Evolutionary conservation across 2,888 invertebrate species (phyloP).

Genomic region (Meghimatium bilineatum): DNA sequence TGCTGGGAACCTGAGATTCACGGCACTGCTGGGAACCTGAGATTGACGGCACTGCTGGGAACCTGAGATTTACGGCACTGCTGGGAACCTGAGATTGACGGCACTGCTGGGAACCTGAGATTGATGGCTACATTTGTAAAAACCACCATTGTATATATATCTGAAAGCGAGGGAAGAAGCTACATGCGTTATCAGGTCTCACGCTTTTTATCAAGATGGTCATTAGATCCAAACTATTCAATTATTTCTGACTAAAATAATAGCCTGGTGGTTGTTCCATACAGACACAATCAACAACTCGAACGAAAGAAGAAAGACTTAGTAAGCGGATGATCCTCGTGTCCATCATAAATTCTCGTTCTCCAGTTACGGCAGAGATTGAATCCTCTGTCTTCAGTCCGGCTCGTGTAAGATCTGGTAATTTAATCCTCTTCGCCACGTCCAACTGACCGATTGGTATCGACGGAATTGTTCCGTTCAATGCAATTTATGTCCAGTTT

Average conservation of each 20-base stretch:
- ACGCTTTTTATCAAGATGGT: neutral
- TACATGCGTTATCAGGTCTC: no score
- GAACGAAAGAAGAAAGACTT: neutral
- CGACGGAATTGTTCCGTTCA: conserved; percentile 36
- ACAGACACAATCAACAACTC: neutral
- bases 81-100: no score
- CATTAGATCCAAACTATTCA: neutral
- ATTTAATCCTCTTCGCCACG: conserved; percentile 28
- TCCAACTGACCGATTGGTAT: conserved; percentile 29
- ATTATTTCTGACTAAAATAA: neutral
- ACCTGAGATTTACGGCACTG: no score
- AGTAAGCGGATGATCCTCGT: conserved; percentile 27
- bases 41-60: no score
- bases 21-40: no score
- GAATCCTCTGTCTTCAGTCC: conserved; percentile 18
- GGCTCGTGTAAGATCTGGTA: conserved; percentile 20
- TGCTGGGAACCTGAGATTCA: no score
- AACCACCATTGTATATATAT: no score
- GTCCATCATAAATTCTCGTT: conserved; percentile 25
- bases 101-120: no score
- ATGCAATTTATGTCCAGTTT: conserved; percentile 45
- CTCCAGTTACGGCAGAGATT: conserved; percentile 31
- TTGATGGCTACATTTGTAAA: no score
- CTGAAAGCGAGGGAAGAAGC: no score
- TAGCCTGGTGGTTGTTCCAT: neutral